Percentiles rank a stretch among this genome's conserved stretches.
phyloP scores from a whole-genome alignment of 1,140 invertebrate species.

The Drosophila murphyi region DNA sequence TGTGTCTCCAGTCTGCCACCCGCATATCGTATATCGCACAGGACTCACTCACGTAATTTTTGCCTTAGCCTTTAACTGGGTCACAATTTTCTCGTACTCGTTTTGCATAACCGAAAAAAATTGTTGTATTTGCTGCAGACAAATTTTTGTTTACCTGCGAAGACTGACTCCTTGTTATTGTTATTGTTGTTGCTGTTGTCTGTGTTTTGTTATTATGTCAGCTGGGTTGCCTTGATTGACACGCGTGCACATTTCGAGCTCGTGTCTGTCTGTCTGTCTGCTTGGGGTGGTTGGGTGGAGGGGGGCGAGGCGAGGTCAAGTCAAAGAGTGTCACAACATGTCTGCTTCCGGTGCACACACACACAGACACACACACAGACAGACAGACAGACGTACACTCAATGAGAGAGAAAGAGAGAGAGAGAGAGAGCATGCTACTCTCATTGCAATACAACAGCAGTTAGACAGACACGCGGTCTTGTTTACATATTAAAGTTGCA shows the following conservation, averaged over 20 bases:
- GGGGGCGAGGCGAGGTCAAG: constrained; percentile 65
- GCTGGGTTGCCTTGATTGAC: constrained; percentile 58
- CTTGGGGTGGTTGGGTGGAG: constrained; percentile 15
- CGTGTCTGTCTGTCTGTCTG: constrained; percentile 34
- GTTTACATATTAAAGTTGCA: constrained; percentile 83
- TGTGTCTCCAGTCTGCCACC: constrained; percentile 47
- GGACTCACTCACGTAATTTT: constrained; percentile 70
- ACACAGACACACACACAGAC: constrained; percentile 48
- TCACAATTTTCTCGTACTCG: constrained; percentile 64
- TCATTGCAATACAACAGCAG: constrained; percentile 29
- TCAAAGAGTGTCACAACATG: constrained; percentile 82
- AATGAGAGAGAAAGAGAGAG: not conserved
- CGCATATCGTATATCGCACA: constrained; percentile 39
- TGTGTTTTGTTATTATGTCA: constrained; percentile 62
- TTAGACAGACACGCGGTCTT: constrained; percentile 62
- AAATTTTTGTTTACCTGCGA: constrained; percentile 58
- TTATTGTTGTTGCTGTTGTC: constrained; percentile 5
- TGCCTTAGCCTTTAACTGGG: constrained; percentile 74
- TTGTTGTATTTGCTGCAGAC: constrained; percentile 68
- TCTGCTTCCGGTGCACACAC: constrained; percentile 75
- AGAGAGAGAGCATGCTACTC: constrained; percentile 25
- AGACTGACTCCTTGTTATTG: not conserved
- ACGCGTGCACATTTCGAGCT: constrained; percentile 57
- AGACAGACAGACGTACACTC: not conserved
- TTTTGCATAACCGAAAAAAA: constrained; percentile 80